These are phyloP conservation scores for Polydrusus pterygomalis DNA, from an alignment of 2,888 invertebrate species.

Conservation along the genomic window DNA sequence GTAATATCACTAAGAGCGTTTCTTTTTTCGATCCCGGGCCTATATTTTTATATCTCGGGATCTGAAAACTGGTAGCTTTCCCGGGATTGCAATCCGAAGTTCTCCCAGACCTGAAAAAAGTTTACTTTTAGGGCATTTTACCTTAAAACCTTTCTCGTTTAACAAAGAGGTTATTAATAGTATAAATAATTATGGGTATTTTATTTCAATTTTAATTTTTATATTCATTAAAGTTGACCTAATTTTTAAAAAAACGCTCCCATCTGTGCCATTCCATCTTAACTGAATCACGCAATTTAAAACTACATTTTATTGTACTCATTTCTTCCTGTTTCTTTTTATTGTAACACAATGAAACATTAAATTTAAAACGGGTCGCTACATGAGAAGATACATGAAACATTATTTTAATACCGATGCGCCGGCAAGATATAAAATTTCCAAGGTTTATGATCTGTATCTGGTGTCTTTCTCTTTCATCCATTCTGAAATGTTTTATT, in stretches of 20 bases:
- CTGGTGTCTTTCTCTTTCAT: not conserved
- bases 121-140: too few relatives aligned
- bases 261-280: not conserved
- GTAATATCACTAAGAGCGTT: too few relatives aligned
- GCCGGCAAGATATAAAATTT: constrained; percentile 28
- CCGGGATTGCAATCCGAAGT: too few relatives aligned
- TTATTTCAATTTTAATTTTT: too few relatives aligned
- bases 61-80: too few relatives aligned
- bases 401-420: constrained; percentile 24
- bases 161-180: too few relatives aligned
- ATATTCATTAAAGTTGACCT: not conserved
- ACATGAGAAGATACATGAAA: constrained; percentile 27
- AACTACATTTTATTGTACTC: not conserved
- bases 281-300: not conserved
- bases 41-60: too few relatives aligned
- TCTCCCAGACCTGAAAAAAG: too few relatives aligned
- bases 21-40: too few relatives aligned
- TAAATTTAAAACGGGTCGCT: constrained; percentile 40
- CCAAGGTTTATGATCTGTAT: constrained; percentile 42
- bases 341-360: constrained; percentile 34
- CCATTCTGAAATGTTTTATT: too few relatives aligned
- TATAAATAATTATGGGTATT: too few relatives aligned
- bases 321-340: constrained; percentile 17
- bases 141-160: too few relatives aligned
- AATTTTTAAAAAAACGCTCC: not conserved